phyloP scores from a whole-genome alignment of 2,797 vertebrate genomes.

The Sphenodon punctatus region DNA sequence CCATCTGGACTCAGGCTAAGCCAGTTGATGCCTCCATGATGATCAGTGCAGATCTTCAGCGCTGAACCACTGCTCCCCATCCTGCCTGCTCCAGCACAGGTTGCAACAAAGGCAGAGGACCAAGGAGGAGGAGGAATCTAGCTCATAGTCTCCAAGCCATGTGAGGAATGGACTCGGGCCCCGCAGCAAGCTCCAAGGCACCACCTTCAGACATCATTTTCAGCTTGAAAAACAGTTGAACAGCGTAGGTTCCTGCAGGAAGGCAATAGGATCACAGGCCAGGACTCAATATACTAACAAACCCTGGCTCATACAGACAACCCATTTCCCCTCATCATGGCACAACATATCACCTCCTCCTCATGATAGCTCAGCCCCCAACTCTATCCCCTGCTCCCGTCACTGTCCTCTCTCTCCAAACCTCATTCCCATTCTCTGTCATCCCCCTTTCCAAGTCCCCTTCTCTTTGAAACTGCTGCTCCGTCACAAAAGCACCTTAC shows the following conservation, averaged over 20 bases:
- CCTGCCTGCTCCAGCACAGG: neutral
- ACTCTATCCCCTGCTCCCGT: too few species aligned
- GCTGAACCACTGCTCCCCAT: conserved; percentile 82
- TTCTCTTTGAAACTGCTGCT: too few species aligned
- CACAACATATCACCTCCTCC: neutral
- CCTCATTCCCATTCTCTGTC: too few species aligned
- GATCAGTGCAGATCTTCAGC: conserved; percentile 76
- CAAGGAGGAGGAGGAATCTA: neutral
- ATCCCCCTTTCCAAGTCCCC: too few species aligned
- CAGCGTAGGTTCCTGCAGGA: neutral
- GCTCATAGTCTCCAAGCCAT: neutral
- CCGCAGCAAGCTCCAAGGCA: neutral
- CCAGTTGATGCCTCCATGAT: conserved; percentile 84
- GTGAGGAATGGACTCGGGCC: neutral
- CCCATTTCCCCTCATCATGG: neutral
- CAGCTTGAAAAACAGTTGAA: neutral
- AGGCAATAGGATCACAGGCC: neutral
- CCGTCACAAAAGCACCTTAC: too few species aligned
- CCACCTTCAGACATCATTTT: conserved; percentile 5
- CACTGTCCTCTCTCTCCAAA: too few species aligned
- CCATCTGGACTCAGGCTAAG: conserved; percentile 82
- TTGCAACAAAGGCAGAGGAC: neutral
- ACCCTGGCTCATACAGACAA: neutral
- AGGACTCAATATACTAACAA: neutral
- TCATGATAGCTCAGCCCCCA: too few species aligned